phyloP scores from a whole-genome alignment of 2,888 invertebrate species.

The Torymus aiolomorphi region DNA sequence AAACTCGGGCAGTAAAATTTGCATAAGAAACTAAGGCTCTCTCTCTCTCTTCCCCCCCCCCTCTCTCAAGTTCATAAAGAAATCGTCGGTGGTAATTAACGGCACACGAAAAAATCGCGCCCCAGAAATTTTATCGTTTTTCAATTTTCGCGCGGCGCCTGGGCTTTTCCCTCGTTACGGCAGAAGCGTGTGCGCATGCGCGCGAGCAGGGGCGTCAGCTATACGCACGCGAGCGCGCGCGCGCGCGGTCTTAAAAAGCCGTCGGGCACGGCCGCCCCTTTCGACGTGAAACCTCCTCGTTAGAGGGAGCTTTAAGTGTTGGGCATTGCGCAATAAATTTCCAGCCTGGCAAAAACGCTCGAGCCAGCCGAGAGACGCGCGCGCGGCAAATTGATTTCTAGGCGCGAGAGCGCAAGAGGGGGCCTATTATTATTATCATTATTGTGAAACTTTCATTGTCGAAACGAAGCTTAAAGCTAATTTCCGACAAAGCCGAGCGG shows the following conservation, averaged over 20 bases:
- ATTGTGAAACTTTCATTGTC: slow-evolving; percentile 45
- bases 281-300: slow-evolving; percentile 53
- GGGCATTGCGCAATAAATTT: slow-evolving; percentile 56
- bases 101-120: slow-evolving; percentile 2
- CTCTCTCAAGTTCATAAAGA: slow-evolving; percentile 42
- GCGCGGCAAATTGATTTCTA: slow-evolving; percentile 55
- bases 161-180: slow-evolving; percentile 44
- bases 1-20: slow-evolving; percentile 42
- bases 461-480: slow-evolving; percentile 46
- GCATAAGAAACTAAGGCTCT: slow-evolving; percentile 21
- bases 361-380: not conserved
- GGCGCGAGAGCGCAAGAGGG: slow-evolving; percentile 39
- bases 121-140: slow-evolving; percentile 44
- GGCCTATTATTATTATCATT: slow-evolving; percentile 47
- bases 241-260: slow-evolving; percentile 36
- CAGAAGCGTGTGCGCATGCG: not conserved
- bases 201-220: slow-evolving; percentile 19
- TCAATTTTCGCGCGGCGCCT: slow-evolving; percentile 38
- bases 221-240: not conserved
- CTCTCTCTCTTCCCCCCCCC: not conserved
- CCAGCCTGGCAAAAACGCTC: slow-evolving; percentile 42
- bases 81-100: slow-evolving; percentile 50
- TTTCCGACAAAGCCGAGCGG: slow-evolving; percentile 30
- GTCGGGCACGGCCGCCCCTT: slow-evolving; percentile 33
- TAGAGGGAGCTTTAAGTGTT: slow-evolving; percentile 54